Percentiles rank a stretch among this genome's conserved stretches.
Conservation (phyloP, 2,113 vertebrate species). For the Lepisosteus oculatus region DNA sequence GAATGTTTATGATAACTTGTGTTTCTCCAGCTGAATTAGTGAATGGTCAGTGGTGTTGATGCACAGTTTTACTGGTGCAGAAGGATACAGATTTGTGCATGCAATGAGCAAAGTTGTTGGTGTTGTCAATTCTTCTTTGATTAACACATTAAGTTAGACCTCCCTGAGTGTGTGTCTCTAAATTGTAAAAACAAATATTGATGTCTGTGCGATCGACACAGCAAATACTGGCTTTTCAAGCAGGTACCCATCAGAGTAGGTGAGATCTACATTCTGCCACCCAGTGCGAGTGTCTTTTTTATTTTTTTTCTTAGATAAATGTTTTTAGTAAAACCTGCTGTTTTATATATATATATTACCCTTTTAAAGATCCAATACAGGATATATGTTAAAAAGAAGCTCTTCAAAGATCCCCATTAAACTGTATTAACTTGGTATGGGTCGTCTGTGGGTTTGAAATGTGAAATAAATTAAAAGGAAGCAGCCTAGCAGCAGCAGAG, state of each 20-base stretch:
- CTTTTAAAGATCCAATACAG: constrained; percentile 28
- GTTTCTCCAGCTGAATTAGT: no score
- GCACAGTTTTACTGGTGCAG: no score
- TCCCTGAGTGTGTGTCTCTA: no score
- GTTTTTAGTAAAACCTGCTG: constrained; percentile 18
- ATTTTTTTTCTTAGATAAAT: neutral
- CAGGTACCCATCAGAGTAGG: neutral
- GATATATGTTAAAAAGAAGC: constrained; percentile 17
- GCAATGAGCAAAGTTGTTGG: no score
- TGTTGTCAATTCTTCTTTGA: no score
- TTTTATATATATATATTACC: constrained; percentile 14
- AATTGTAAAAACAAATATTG: neutral
- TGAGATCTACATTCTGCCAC: neutral
- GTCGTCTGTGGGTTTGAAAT: constrained; percentile 36
- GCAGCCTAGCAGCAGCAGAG: constrained; percentile 48
- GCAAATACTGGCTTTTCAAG: neutral
- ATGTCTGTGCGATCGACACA: neutral
- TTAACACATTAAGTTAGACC: no score
- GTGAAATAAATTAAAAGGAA: constrained; percentile 44
- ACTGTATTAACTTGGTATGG: constrained; percentile 42
- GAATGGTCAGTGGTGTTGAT: no score
- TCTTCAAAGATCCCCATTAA: constrained; percentile 32
- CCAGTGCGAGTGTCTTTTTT: neutral
- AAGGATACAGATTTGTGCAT: no score
- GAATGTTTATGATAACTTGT: no score